Percentiles rank a stretch among this genome's conserved stretches.
Conservation (phyloP, 2,888 invertebrate genomes). For the Apodemia hepburni region DNA sequence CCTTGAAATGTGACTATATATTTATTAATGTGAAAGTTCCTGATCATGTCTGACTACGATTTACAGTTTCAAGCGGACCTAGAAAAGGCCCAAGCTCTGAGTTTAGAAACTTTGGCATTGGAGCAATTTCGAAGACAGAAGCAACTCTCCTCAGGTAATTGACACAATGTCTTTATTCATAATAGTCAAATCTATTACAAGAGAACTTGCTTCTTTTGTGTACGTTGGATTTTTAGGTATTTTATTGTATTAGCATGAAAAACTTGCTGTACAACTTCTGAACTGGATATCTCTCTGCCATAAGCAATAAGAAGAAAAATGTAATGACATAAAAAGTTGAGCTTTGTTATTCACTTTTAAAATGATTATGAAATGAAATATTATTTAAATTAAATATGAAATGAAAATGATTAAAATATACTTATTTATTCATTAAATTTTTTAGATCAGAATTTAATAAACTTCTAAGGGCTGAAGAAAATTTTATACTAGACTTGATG, state of each 20-base stretch:
- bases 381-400: too few relatives aligned
- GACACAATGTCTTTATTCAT: neutral
- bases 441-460: too few relatives aligned
- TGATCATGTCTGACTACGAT: conserved; percentile 84
- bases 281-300: neutral
- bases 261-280: neutral
- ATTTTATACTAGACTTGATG: too few relatives aligned
- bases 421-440: too few relatives aligned
- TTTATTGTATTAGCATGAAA: neutral
- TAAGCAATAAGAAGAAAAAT: too few relatives aligned
- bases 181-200: neutral
- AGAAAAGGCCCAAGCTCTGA: conserved; percentile 92
- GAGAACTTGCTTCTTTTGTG: neutral
- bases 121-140: conserved; percentile 90
- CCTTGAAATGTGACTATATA: conserved; percentile 46
- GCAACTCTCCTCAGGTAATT: conserved; percentile 69
- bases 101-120: conserved; percentile 91
- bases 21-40: conserved; percentile 37
- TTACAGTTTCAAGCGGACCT: conserved; percentile 92
- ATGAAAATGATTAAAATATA: too few relatives aligned
- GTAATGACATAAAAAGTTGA: too few relatives aligned
- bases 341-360: too few relatives aligned
- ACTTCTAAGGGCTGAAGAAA: too few relatives aligned
- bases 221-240: neutral
- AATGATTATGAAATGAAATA: too few relatives aligned